phyloP scores from a whole-genome alignment of 2,797 vertebrate genomes.

The Pachyuromys duprasi region DNA sequence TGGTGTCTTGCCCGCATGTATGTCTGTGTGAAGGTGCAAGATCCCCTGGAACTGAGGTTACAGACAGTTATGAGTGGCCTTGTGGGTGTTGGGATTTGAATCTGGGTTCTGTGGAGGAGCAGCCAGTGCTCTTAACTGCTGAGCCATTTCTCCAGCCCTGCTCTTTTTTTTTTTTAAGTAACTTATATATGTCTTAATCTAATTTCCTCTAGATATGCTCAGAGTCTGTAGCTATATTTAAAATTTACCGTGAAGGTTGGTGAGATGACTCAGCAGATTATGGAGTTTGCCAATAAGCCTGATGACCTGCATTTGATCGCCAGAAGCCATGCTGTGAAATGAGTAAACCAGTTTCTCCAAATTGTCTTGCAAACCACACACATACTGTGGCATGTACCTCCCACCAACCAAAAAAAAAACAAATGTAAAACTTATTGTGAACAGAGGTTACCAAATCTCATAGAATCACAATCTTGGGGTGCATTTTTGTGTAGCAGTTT shows the following conservation, averaged over 20 bases:
- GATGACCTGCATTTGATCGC: background rate
- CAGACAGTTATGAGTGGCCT: background rate
- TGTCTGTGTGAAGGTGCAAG: background rate
- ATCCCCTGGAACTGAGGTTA: background rate
- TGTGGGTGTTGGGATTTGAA: background rate
- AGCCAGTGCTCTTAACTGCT: background rate
- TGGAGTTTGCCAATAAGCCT: background rate
- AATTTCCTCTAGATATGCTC: background rate
- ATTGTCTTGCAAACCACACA: background rate
- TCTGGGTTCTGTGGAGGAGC: background rate
- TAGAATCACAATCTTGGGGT: background rate
- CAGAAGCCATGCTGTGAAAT: background rate
- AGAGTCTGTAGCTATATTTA: background rate
- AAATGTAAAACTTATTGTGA: background rate
- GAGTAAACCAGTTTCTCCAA: background rate
- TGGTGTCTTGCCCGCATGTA: background rate
- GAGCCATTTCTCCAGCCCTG: background rate
- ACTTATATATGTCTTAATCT: background rate
- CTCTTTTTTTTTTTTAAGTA: background rate
- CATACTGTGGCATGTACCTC: background rate
- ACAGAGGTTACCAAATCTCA: constrained; percentile 28
- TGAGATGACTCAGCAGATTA: background rate
- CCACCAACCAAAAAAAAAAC: background rate
- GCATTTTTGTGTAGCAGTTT: background rate
- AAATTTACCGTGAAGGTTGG: background rate